phyloP scores from a whole-genome alignment of 2,113 vertebrate genomes.

The Engystomops pustulosus region DNA sequence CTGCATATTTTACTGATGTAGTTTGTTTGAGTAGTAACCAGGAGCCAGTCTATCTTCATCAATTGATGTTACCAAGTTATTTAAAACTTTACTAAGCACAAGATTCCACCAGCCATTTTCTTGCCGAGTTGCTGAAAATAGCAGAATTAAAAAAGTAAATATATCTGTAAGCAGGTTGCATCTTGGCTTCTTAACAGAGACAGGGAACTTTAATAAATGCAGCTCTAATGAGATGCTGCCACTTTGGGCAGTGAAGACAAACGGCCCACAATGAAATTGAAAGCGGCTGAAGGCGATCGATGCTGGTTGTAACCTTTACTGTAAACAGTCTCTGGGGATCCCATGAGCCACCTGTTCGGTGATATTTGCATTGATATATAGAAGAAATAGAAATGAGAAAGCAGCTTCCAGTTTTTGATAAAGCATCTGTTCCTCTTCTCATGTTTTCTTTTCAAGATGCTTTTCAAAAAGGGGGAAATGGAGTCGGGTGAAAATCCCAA shows the following conservation, averaged over 20 bases:
- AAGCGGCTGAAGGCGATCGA: slow-evolving; percentile 64
- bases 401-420: slow-evolving; percentile 64
- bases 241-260: slow-evolving; percentile 62
- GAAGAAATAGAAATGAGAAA: slow-evolving; percentile 67
- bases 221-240: slow-evolving; percentile 62
- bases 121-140: not conserved
- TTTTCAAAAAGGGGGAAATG: slow-evolving; percentile 61
- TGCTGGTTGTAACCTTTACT: slow-evolving; percentile 69
- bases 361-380: slow-evolving; percentile 68
- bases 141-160: not conserved
- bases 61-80: no score
- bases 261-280: slow-evolving; percentile 65
- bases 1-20: no score
- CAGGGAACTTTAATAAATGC: slow-evolving; percentile 60
- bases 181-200: slow-evolving; percentile 28
- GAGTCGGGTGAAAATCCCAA: slow-evolving; percentile 62
- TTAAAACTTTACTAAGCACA: not conserved
- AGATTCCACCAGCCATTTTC: not conserved
- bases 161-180: slow-evolving; percentile 28
- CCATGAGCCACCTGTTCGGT: slow-evolving; percentile 67
- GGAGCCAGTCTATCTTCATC: not conserved
- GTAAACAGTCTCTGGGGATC: slow-evolving; percentile 66
- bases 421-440: slow-evolving; percentile 67
- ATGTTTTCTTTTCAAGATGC: slow-evolving; percentile 61
- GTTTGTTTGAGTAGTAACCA: not conserved